Percentiles rank a stretch among this genome's conserved stretches.
Evolutionary conservation across 2,113 vertebrate genomes (phyloP).

Genomic region (Syrrhaptes paradoxus): DNA sequence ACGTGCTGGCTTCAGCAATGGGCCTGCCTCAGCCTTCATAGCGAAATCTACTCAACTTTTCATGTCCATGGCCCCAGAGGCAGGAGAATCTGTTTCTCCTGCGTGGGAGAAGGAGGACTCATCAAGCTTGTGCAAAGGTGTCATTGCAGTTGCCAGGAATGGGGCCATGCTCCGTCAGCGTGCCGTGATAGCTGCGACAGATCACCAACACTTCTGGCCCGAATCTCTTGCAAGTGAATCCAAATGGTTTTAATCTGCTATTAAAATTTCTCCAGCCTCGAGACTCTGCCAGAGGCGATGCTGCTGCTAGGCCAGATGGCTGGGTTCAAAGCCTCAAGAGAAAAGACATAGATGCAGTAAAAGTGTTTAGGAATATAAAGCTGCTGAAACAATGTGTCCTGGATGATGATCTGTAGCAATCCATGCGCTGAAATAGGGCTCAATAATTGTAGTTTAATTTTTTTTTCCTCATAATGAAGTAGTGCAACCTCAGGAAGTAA

Average conservation of each 20-base stretch:
- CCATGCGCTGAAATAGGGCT: neutral
- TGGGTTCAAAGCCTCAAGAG: neutral
- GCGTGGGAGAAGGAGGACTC: fast-evolving
- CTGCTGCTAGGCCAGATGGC: neutral
- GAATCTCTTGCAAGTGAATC: fast-evolving
- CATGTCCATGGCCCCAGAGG: neutral
- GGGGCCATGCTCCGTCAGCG: fast-evolving
- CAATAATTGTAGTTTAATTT: neutral
- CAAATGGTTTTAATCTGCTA: neutral
- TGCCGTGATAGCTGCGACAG: neutral
- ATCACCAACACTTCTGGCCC: neutral
- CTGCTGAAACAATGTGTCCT: neutral
- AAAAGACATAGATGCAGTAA: neutral
- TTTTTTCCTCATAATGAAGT: neutral
- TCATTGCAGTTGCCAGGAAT: neutral
- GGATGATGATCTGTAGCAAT: neutral
- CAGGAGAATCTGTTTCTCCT: neutral
- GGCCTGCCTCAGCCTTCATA: neutral
- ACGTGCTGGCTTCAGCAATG: neutral
- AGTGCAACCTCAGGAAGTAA: neutral
- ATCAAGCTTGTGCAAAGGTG: neutral
- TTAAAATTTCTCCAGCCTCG: neutral
- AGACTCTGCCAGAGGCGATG: neutral
- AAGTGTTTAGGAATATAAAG: neutral
- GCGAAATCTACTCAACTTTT: neutral